Conservation (phyloP, 2,888 invertebrate genomes). For the Pteria penguin region DNA sequence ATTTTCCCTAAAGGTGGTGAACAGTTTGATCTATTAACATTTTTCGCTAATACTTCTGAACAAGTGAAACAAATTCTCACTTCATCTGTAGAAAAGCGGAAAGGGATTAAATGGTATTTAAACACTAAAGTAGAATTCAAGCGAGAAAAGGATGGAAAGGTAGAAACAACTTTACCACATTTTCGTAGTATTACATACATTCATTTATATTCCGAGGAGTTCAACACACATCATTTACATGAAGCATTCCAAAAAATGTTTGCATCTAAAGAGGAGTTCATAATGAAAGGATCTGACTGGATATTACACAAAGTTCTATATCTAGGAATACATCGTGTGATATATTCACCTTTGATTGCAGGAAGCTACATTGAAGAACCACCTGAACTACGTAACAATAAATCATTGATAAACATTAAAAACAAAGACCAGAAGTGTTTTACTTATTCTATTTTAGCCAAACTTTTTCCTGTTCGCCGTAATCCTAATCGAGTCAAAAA, state of each 20-base stretch:
- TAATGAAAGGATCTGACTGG: constrained; percentile 48
- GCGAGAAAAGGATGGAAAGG: constrained; percentile 22
- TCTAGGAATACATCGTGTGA: no score
- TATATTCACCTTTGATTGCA: constrained; percentile 38
- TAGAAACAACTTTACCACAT: constrained; percentile 17
- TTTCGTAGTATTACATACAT: constrained; percentile 30
- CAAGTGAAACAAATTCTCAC: no score
- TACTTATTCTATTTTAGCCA: constrained; percentile 12
- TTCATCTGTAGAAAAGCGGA: neutral
- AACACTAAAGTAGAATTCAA: constrained; percentile 41
- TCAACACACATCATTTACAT: constrained; percentile 33
- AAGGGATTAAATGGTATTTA: constrained; percentile 46
- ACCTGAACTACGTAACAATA: neutral
- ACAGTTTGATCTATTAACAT: no score
- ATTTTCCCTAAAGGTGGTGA: no score
- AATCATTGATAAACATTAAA: neutral
- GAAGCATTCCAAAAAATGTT: constrained; percentile 50
- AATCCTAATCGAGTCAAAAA: constrained; percentile 23
- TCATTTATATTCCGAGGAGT: constrained; percentile 21
- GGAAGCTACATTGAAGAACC: constrained; percentile 39
- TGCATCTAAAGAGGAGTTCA: constrained; percentile 44
- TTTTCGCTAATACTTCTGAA: no score
- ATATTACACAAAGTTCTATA: no score
- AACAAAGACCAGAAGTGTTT: no score
- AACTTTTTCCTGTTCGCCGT: constrained; percentile 7